Percentiles rank a stretch among this genome's conserved stretches.
phyloP scores from a whole-genome alignment of 2,888 invertebrate species.

The Neoaliturus tenellus region DNA sequence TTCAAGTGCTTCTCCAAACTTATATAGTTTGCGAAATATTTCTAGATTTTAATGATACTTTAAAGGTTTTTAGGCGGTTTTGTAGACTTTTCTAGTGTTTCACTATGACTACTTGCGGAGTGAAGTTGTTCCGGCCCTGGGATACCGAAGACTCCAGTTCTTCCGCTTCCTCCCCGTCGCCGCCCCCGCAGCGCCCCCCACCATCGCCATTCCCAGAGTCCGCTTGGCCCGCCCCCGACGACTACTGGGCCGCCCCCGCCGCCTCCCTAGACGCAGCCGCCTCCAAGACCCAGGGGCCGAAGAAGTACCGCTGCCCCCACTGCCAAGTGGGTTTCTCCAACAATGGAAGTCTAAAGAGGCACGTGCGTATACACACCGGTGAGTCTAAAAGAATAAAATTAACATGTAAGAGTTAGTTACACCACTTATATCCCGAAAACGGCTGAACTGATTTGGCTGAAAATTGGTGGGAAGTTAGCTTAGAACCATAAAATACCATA shows the following conservation, averaged over 20 bases:
- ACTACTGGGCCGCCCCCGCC: constrained; percentile 62
- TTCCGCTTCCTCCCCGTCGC: constrained; percentile 48
- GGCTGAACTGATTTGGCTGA: no score
- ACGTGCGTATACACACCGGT: constrained; percentile 94
- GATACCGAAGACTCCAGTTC: constrained; percentile 53
- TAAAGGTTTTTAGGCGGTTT: background rate
- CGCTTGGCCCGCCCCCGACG: no score
- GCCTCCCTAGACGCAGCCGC: constrained; percentile 70
- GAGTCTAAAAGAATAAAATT: no score
- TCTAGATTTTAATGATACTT: background rate
- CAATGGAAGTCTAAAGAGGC: constrained; percentile 94
- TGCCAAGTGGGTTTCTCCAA: constrained; percentile 96
- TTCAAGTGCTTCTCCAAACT: constrained; percentile 38
- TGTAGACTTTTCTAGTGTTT: background rate
- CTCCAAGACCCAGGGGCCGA: constrained; percentile 86
- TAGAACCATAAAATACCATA: no score
- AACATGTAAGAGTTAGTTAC: no score
- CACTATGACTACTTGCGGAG: constrained; percentile 48
- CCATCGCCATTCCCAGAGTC: no score
- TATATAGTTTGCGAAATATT: background rate
- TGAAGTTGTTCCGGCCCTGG: constrained; percentile 64
- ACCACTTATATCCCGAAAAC: no score
- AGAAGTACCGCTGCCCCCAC: constrained; percentile 93
- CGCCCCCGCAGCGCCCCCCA: constrained; percentile 20
- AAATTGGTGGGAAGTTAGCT: no score